Evolutionary conservation across 1,140 invertebrate species (phyloP), one percentile per base, ranked within the genome.

Genomic region (Leucophenga varia): DNA sequence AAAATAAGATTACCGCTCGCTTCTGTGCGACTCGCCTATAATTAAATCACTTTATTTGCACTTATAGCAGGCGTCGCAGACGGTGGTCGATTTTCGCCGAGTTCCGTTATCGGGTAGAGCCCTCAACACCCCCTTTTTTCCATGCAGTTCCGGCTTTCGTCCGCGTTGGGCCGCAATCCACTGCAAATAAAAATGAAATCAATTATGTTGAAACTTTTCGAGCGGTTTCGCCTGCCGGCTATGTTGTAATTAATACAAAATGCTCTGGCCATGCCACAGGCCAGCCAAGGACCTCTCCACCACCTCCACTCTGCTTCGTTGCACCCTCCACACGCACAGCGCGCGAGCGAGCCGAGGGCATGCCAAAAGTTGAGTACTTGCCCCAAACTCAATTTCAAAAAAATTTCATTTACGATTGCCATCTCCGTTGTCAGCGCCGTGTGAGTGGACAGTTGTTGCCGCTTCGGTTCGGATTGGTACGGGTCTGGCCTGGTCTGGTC

Each of bases 171-270:
- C 25, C 39, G 13, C 39, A 49, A 53, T 41, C 40, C 47, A 32
- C 25, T 39, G 49, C 35, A 58, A 59, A 64, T 59, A 59, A 64
- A 63, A 63, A 56, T 54, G 56, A 63, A 63, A 63, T 67, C 63
- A 65, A 67, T 65, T 61, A 61, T 67, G 53, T 59, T 56, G 43
- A 51, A 65, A 65, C 55, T 67, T 65, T 65, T 47, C 34, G 56
- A 54, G 56, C 52, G 52, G 43, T 51, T 37, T 13, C 50, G 22
- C 34, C 61, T 52, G 50, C 37, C 47, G 61, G 55, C 61, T 54
- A 58, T 59, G 59, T 50, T 65, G 61, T 65, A 65, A 65, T 65
- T 65, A 65, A 65, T 65, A 65, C 61, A 65, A 65, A 65, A 65
- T 61, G 59, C 55, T 50, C 14, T 50, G 49, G 48, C 43, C 55